Evolutionary conservation across 2,113 vertebrate species (phyloP).

Genomic region (Meleagris gallopavo): DNA sequence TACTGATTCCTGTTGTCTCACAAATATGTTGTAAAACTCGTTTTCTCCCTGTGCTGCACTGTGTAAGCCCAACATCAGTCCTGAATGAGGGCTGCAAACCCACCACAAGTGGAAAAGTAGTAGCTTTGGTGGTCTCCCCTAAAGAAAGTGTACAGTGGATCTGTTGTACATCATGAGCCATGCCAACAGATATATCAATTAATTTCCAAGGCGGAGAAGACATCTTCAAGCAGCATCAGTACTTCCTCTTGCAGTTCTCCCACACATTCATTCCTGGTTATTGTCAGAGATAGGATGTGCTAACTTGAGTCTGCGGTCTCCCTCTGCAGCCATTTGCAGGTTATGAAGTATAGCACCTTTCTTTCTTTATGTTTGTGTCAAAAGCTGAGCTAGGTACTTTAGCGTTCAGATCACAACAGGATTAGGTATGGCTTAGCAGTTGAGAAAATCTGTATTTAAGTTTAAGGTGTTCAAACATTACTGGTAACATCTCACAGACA

Average conservation of each 20-base stretch:
- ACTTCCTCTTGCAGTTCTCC: not conserved
- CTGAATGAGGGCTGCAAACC: not conserved
- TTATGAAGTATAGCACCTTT: not conserved
- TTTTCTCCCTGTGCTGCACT: not conserved
- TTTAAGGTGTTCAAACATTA: not conserved
- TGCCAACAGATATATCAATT: not conserved
- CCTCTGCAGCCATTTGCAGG: not conserved
- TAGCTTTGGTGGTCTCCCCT: not conserved
- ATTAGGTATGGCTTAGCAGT: not conserved
- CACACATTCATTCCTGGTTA: not conserved
- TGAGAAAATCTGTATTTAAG: not conserved
- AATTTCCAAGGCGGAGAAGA: not conserved
- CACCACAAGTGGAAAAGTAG: fast-evolving
- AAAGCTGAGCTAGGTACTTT: not conserved
- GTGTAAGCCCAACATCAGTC: not conserved
- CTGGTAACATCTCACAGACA: not conserved
- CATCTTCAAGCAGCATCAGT: not conserved
- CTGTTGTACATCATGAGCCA: not conserved
- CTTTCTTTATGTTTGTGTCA: not conserved
- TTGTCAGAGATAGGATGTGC: not conserved
- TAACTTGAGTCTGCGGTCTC: not conserved
- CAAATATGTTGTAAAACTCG: constrained; percentile 22
- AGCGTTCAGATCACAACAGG: not conserved
- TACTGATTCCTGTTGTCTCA: constrained; percentile 30
- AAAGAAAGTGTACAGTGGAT: not conserved